Percentiles rank a stretch among this genome's conserved stretches.
These are phyloP conservation scores for Cerastoderma edule DNA, from an alignment of 2,888 invertebrate species.

Conservation along the genomic window DNA sequence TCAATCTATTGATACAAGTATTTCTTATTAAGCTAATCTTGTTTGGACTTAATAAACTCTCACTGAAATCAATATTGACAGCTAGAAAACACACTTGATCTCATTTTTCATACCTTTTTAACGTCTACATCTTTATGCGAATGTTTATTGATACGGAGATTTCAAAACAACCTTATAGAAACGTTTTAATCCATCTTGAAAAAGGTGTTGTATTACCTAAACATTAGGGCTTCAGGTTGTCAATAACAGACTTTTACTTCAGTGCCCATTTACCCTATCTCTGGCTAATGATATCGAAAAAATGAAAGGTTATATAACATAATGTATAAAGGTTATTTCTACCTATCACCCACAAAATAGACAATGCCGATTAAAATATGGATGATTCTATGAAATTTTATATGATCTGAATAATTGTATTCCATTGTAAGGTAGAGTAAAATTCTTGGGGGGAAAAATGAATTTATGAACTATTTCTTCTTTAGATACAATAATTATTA, in stretches of 20 bases:
- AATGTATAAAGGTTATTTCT: too few relatives aligned
- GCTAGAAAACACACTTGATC: not conserved
- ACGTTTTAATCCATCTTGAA: not conserved
- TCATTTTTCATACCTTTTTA: not conserved
- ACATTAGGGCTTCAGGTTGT: not conserved
- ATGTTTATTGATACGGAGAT: conserved; percentile 1
- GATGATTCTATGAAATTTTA: too few relatives aligned
- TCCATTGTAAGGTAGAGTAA: too few relatives aligned
- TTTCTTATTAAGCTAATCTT: conserved; percentile 3
- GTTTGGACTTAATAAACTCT: conserved; percentile 12
- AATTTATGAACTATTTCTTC: too few relatives aligned
- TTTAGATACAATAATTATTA: too few relatives aligned
- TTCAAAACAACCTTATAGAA: not conserved
- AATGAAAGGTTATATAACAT: too few relatives aligned
- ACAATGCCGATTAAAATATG: too few relatives aligned
- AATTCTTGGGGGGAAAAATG: too few relatives aligned
- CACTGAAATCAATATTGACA: conserved; percentile 4
- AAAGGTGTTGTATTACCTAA: conserved; percentile 1
- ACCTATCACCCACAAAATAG: too few relatives aligned
- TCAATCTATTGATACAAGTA: conserved; percentile 10
- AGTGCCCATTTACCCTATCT: conserved; percentile 13
- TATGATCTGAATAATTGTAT: too few relatives aligned
- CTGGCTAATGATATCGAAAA: too few relatives aligned
- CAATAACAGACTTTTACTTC: not conserved
- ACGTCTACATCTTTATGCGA: not conserved